Evolutionary conservation across 2,888 invertebrate species (phyloP).

Genomic region (Notodonta ziczac): DNA sequence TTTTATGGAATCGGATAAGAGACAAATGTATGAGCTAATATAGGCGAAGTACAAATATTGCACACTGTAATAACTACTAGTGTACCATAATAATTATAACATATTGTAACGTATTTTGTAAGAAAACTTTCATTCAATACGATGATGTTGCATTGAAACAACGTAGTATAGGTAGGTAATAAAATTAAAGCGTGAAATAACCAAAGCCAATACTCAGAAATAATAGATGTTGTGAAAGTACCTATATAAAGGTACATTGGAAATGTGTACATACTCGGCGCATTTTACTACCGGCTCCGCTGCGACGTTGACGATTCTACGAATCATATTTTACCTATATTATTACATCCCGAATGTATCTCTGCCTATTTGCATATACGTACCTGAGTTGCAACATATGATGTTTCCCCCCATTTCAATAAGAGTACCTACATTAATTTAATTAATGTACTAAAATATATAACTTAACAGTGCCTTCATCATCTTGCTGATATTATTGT

Average conservation of each 20-base stretch:
- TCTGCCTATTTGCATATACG: conserved; percentile 11
- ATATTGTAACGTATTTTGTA: conserved; percentile 31
- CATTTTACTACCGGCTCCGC: neutral
- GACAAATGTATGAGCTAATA: conserved; percentile 40
- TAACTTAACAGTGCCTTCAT: conserved; percentile 52
- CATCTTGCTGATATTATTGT: conserved; percentile 46
- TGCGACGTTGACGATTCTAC: no score
- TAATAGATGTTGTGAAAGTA: conserved; percentile 50
- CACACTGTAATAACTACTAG: conserved; percentile 44
- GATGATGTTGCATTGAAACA: conserved; percentile 48
- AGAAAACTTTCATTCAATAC: conserved; percentile 39
- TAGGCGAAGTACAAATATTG: conserved; percentile 61
- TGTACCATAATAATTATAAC: conserved; percentile 31
- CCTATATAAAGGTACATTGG: conserved; percentile 22
- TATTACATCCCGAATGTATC: no score
- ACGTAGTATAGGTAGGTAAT: conserved; percentile 58
- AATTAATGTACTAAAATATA: conserved; percentile 7
- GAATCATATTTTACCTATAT: neutral
- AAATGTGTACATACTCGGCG: conserved; percentile 17
- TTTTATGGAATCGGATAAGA: conserved; percentile 31
- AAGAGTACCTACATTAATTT: conserved; percentile 26
- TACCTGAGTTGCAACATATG: conserved; percentile 32
- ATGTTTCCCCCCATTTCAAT: conserved; percentile 17
- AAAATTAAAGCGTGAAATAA: conserved; percentile 72
- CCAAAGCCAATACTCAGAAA: conserved; percentile 71